Conservation (phyloP, 1,140 invertebrate genomes). For the Myzus persicae region DNA sequence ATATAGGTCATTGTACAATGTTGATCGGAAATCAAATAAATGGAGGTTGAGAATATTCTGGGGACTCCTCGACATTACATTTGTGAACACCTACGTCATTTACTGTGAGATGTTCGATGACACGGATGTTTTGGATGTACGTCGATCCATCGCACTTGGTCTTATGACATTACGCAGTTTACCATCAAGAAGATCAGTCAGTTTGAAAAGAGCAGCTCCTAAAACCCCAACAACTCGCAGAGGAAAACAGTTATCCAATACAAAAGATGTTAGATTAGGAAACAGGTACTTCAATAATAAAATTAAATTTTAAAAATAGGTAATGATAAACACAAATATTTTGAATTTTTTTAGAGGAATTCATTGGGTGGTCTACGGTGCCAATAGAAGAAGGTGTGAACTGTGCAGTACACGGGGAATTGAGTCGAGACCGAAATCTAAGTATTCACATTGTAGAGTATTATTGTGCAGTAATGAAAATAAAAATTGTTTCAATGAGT, state of each 20-base stretch:
- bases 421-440: no score
- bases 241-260: conserved; percentile 8
- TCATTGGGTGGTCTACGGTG: background rate
- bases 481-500: conserved; percentile 16
- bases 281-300: background rate
- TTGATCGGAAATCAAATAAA: conserved; percentile 63
- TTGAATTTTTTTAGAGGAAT: background rate
- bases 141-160: conserved; percentile 15
- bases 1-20: conserved; percentile 63
- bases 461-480: no score
- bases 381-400: background rate
- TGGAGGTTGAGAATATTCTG: conserved; percentile 64
- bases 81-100: conserved; percentile 61
- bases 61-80: conserved; percentile 61
- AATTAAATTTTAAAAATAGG: background rate
- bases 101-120: background rate
- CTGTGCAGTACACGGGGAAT: no score
- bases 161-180: background rate
- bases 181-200: background rate
- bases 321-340: background rate
- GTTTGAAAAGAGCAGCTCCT: background rate
- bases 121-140: background rate
- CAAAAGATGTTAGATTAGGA: background rate
- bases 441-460: no score
- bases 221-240: background rate